Base-by-base conservation (phyloP, 2,888 invertebrate species). In the Willowsia nigromaculata region DNA sequence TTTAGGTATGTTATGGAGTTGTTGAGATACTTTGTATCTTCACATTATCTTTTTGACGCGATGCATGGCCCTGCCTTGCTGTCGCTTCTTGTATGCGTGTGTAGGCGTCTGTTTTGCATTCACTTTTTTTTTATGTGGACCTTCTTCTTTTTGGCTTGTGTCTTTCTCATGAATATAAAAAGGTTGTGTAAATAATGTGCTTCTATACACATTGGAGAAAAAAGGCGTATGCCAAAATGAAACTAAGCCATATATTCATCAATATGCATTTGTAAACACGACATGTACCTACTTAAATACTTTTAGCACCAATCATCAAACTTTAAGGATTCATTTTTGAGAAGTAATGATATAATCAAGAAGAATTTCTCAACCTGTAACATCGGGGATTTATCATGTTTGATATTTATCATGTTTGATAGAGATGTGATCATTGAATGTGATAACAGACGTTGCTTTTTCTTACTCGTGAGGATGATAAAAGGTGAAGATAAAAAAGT, bases 41-140 rank as follows among this genome's bases (percentile, higher is more conserved):
- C 47, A 50, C 43, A 76, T 76, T 76, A 76, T 76, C 76, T 27
- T 81, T 7, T n/a, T 81, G 40, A 81, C 18, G 50, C 30, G 71
- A 83, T 0, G 50, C 47, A 18, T 65, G 25, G 74, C 25, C 43
- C 47, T 74, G 74, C 7, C 56, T n/a, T n/a, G n/a, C n/a, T 40
- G 65, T 83, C 47, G 81, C 15, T 30, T 43, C 33, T n/a, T 18
- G 62, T 22, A 40, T 40, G 43, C 43, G 25, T 71, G 82, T 88
- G 88, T 88, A 62, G 88, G 88, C 88, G 88, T 88, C 88, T 88
- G 88, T 82, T 88, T 88, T 88, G 82, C 88, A 88, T 88, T 82
- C 82, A 82, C 56, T 74, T 56, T 18, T 74, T 56, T 18, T 74
- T 74, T 47, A 74, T 74, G 43, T 74, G 43, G 56, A 43, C 33